These are phyloP conservation scores for Ceyx melanurus DNA, from an alignment of 2,113 vertebrate species.

Conservation along the genomic window DNA sequence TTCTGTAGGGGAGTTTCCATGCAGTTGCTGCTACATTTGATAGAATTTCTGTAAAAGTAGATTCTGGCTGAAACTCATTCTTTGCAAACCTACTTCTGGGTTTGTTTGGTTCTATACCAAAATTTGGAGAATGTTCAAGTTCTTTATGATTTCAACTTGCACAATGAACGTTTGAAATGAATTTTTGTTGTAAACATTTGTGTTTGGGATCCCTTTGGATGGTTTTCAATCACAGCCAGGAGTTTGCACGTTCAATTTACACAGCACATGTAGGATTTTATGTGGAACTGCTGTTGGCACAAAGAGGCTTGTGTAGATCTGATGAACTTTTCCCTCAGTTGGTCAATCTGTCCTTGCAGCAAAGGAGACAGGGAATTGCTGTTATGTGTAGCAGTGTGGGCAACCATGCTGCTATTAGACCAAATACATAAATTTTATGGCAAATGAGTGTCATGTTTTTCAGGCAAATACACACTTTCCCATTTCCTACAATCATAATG, in stretches of 20 bases:
- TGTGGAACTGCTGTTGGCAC: background rate
- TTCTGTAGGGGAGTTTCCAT: background rate
- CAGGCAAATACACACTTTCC: background rate
- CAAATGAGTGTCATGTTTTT: background rate
- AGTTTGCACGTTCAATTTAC: background rate
- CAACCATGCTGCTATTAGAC: background rate
- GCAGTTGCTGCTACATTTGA: background rate
- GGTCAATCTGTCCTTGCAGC: background rate
- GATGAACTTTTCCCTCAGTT: background rate
- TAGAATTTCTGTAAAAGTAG: background rate
- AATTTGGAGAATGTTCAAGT: background rate
- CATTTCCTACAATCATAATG: background rate
- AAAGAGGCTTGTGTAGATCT: background rate
- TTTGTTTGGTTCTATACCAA: background rate
- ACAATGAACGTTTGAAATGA: background rate
- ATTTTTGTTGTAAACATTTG: background rate
- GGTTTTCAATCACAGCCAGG: background rate
- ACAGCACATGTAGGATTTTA: background rate
- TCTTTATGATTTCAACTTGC: background rate
- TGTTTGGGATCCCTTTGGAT: background rate
- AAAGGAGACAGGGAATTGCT: background rate
- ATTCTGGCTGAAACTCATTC: background rate
- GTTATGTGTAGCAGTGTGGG: background rate
- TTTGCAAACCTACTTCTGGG: background rate
- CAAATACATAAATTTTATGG: background rate